phyloP scores from a whole-genome alignment of 2,113 vertebrate genomes.

The Prunella himalayana region DNA sequence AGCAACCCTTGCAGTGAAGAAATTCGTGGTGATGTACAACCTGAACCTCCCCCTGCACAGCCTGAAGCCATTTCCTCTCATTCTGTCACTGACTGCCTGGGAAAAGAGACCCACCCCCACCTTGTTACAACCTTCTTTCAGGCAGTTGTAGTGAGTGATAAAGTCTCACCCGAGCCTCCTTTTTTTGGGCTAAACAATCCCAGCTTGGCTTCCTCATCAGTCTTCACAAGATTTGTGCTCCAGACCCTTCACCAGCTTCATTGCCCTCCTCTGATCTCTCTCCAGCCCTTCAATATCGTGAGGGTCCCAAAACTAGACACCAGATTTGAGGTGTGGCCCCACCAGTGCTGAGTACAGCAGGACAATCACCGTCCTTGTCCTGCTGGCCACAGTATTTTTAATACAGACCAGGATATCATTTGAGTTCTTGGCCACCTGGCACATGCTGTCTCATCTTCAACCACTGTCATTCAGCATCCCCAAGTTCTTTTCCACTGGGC shows the following conservation, averaged over 20 bases:
- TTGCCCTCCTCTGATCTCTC: fast-evolving
- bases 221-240: not conserved
- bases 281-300: not conserved
- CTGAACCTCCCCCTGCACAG: not conserved
- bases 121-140: too few species aligned
- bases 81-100: not conserved
- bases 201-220: not conserved
- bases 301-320: not conserved
- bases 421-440: not conserved
- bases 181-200: not conserved
- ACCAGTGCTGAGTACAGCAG: not conserved
- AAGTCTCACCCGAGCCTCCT: not conserved
- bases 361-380: not conserved
- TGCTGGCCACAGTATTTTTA: not conserved
- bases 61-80: not conserved
- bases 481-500: not conserved
- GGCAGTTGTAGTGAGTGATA: fast-evolving
- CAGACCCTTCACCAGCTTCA: not conserved
- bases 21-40: not conserved
- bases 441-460: not conserved
- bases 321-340: too few species aligned
- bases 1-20: not conserved
- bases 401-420: not conserved
- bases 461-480: fast-evolving
- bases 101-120: not conserved